Evolutionary conservation across 2,113 vertebrate species (phyloP).

Genomic region (Eudyptes chrysolophus): DNA sequence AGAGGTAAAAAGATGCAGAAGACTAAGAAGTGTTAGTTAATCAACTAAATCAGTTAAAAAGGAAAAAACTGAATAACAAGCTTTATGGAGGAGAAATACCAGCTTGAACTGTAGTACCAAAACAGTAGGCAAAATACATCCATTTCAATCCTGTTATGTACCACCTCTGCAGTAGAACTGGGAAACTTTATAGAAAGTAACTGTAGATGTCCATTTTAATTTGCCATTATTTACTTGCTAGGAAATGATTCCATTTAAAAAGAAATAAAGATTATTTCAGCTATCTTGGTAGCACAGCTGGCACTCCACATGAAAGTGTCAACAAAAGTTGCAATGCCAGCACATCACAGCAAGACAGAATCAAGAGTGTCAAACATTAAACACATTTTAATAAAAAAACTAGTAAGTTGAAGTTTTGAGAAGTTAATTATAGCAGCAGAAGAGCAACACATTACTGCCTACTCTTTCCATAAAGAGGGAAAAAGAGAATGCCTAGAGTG

Average conservation of each 20-base stretch:
- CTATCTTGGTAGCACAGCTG: not conserved
- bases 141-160: not conserved
- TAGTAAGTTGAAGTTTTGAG: not conserved
- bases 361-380: not conserved
- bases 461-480: not conserved
- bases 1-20: not conserved
- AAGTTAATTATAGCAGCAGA: not conserved
- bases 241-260: not conserved
- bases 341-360: not conserved
- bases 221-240: not conserved
- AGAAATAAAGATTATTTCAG: not conserved
- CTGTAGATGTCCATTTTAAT: not conserved
- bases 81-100: not conserved
- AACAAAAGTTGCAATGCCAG: constrained; percentile 13
- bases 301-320: not conserved
- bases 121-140: not conserved
- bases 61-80: not conserved
- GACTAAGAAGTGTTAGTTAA: not conserved
- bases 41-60: not conserved
- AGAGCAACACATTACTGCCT: not conserved
- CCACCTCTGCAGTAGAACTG: not conserved
- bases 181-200: not conserved
- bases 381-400: not conserved
- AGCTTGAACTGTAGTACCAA: not conserved
- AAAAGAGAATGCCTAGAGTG: not conserved